A percentile compares a stretch with the other conserved stretches of the same genome.
phyloP scores from a whole-genome alignment of 2,888 invertebrate species.

The Caenorhabditis virilis region DNA sequence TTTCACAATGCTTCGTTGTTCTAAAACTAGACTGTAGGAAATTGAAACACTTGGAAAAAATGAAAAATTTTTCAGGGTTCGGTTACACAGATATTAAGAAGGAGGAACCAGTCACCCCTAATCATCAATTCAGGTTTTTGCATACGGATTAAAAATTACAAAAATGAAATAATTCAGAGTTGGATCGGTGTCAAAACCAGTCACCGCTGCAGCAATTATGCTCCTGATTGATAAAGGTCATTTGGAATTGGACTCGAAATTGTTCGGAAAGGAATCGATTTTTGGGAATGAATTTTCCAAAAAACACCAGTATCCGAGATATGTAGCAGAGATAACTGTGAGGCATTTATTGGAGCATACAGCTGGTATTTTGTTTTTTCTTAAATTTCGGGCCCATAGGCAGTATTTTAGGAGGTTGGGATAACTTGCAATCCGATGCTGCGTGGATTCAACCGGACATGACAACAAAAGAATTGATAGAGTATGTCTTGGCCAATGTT shows the following conservation, averaged over 20 bases:
- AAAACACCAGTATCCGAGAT: conserved; percentile 56
- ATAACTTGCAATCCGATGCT: conserved; percentile 61
- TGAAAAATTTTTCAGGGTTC: conserved; percentile 50
- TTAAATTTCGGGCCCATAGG: no score
- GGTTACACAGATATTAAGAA: conserved; percentile 64
- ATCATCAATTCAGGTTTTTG: conserved; percentile 58
- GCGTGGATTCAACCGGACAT: conserved; percentile 67
- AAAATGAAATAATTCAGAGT: conserved; percentile 37
- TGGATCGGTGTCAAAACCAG: conserved; percentile 67
- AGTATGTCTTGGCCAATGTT: conserved; percentile 50
- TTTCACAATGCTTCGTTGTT: conserved; percentile 1
- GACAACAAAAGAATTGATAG: conserved; percentile 53
- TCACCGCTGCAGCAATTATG: conserved; percentile 65
- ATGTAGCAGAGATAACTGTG: conserved; percentile 63
- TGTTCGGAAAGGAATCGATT: conserved; percentile 59
- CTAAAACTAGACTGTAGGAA: not conserved
- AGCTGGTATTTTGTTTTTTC: no score
- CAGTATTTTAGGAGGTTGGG: no score
- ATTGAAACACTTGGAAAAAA: conserved; percentile 25
- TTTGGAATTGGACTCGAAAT: conserved; percentile 55
- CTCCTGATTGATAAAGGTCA: conserved; percentile 61
- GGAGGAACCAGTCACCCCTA: conserved; percentile 61
- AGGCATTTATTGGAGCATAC: conserved; percentile 66
- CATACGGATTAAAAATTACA: not conserved
- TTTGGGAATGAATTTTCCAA: conserved; percentile 59